Base-by-base conservation (phyloP, 2,113 vertebrate species). In the Phaetusa simplex region DNA sequence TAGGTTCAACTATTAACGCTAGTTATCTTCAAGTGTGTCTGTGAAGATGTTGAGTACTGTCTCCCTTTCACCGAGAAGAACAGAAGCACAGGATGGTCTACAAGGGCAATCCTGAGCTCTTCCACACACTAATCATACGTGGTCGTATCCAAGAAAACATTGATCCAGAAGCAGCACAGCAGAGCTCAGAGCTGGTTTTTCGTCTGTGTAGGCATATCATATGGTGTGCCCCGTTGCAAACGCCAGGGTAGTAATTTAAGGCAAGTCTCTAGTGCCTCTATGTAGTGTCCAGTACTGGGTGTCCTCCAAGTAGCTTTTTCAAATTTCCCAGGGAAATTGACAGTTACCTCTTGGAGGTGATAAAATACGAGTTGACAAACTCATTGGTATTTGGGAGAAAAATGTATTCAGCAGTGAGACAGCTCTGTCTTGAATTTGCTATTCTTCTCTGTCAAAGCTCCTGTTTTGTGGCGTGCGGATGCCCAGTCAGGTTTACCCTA, bases 61-160 rank as follows among this genome's bases (percentile, higher is more conserved):
- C 5, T 8, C 9, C 8, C 7, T 79, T 61, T 65, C 53, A 65
- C 27, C 19, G 43, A 27, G 61, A 27, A 52, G 38, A 81, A 30
- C 43, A 52, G 77, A 53, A 74, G 15, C 20, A 47, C 12, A 24
- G 8, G 34, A 20, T 1, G 11, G 10, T 45, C 43, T 36, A 12
- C 36, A 22, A 23, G 53, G 49, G 11, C 4, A 1, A 1, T 52
- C 29, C 49, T 52, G 71, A 72, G 56, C 11, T 49, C 11, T 91
- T 79, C 43, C 58, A 73, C 29, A 12, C 3, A 7, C 12, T 26
- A 38, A 13, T 34, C 21, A 24, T 43, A 32, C 24, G 38, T 80
- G 62, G 7, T 30, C 2, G 0, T 34, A 61, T 43, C 30, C 61
- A 61, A 49, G 55, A 36, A 6, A 72, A 8, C 0, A 0, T 3